These are phyloP conservation scores for Gorsachius goisagi DNA, from an alignment of 2,113 vertebrate species.

Conservation along the genomic window DNA sequence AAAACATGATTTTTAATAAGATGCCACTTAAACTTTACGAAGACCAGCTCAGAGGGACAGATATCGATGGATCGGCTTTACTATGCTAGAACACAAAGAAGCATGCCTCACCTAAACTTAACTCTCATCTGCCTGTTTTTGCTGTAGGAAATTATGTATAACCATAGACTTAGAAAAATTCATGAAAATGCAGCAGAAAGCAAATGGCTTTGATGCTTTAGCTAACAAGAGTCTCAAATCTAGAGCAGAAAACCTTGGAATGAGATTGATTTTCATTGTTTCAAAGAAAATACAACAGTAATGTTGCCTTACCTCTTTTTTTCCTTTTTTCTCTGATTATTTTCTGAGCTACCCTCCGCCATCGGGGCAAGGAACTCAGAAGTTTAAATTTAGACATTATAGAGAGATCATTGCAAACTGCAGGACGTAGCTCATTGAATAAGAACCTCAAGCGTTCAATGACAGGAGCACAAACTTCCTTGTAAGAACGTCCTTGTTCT, in stretches of 20 bases:
- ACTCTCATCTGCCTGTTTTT: neutral
- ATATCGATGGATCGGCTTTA: neutral
- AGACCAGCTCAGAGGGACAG: neutral
- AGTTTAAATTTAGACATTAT: slow-evolving; percentile 95
- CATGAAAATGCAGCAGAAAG: neutral
- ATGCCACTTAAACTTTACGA: neutral
- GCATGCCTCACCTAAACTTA: neutral
- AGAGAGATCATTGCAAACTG: slow-evolving; percentile 94
- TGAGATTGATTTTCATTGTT: neutral
- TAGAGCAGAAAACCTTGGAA: neutral
- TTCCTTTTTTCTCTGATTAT: slow-evolving; percentile 93
- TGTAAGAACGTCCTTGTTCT: slow-evolving; percentile 97
- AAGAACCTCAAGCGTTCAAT: slow-evolving; percentile 95
- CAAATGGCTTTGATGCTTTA: neutral
- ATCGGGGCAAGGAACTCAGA: slow-evolving; percentile 91
- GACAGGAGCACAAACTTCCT: slow-evolving; percentile 96
- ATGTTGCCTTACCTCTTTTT: slow-evolving; percentile 81
- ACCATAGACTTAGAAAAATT: neutral
- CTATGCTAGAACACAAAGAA: neutral
- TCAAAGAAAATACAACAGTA: neutral
- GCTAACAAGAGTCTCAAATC: neutral
- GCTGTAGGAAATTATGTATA: neutral
- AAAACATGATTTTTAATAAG: neutral
- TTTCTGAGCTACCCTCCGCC: slow-evolving; percentile 91
- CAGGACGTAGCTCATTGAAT: slow-evolving; percentile 94